Percentiles rank a stretch among this genome's conserved stretches.
Evolutionary conservation across 2,888 invertebrate genomes (phyloP).

Genomic region (Pandemis heparana): DNA sequence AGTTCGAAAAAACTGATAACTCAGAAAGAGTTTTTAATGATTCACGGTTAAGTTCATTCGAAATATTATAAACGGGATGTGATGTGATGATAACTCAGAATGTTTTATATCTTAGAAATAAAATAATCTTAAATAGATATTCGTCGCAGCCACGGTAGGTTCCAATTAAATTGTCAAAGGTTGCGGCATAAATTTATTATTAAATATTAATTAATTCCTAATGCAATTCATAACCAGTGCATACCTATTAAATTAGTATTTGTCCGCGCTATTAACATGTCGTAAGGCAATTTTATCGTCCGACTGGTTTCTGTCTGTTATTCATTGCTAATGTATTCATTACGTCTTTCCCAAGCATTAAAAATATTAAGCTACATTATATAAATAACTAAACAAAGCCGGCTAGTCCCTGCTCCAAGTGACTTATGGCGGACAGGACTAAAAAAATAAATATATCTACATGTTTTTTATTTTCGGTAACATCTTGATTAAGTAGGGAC

Average conservation of each 20-base stretch:
- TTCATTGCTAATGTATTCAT: slow-evolving; percentile 84
- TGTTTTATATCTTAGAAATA: not conserved
- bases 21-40: too few species aligned
- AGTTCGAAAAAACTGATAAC: slow-evolving; percentile 7
- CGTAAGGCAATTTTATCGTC: slow-evolving; percentile 69
- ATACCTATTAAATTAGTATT: slow-evolving; percentile 66
- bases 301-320: slow-evolving; percentile 68
- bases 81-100: not conserved
- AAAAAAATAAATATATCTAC: slow-evolving; percentile 77
- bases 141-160: slow-evolving; percentile 8
- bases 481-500: slow-evolving; percentile 85
- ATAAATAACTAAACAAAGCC: slow-evolving; percentile 78
- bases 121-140: not conserved
- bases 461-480: slow-evolving; percentile 79
- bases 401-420: slow-evolving; percentile 64
- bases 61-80: too few species aligned
- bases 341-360: slow-evolving; percentile 80
- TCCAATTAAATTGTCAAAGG: slow-evolving; percentile 22
- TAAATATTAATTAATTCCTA: slow-evolving; percentile 18
- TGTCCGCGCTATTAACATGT: slow-evolving; percentile 73
- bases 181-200: slow-evolving; percentile 21
- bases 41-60: too few species aligned
- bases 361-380: slow-evolving; percentile 77
- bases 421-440: slow-evolving; percentile 75
- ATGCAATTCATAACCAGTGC: slow-evolving; percentile 52